Conservation (phyloP, 64 coral and sea anemone genomes). For the Pachyseris speciosa region DNA sequence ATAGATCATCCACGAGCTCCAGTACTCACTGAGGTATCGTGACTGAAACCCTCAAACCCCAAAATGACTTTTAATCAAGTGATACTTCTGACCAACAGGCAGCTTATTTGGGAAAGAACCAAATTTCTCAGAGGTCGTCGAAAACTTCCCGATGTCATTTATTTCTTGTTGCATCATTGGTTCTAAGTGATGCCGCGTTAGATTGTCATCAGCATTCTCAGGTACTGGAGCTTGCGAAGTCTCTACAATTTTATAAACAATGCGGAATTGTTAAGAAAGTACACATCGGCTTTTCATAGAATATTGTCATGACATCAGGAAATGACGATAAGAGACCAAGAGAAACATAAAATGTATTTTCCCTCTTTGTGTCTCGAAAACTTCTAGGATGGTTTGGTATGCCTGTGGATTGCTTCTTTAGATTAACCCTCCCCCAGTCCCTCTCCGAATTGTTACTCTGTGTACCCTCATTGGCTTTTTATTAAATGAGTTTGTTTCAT, state of each 20-base stretch:
- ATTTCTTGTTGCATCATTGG: constrained; percentile 14
- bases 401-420: too few relatives aligned
- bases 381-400: too few relatives aligned
- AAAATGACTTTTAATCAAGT: constrained; percentile 29
- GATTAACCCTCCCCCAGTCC: too few relatives aligned
- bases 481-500: too few relatives aligned
- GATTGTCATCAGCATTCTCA: constrained; percentile 4
- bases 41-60: too few relatives aligned
- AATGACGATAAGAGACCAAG: constrained; percentile 18
- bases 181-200: constrained; percentile 10
- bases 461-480: too few relatives aligned
- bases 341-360: constrained; percentile 28
- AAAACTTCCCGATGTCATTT: constrained; percentile 51
- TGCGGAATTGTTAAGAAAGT: constrained; percentile 21
- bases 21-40: too few relatives aligned
- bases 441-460: too few relatives aligned
- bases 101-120: constrained; percentile 30
- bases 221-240: constrained; percentile 31
- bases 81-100: not conserved
- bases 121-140: constrained; percentile 48
- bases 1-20: constrained; percentile 49
- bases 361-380: constrained; percentile 14
- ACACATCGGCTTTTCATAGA: constrained; percentile 29
- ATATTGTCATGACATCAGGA: constrained; percentile 13
- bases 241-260: constrained; percentile 38